Evolutionary conservation across 2,113 vertebrate species (phyloP), one percentile per base, ranked within the genome.

Genomic region (Condylura cristata): DNA sequence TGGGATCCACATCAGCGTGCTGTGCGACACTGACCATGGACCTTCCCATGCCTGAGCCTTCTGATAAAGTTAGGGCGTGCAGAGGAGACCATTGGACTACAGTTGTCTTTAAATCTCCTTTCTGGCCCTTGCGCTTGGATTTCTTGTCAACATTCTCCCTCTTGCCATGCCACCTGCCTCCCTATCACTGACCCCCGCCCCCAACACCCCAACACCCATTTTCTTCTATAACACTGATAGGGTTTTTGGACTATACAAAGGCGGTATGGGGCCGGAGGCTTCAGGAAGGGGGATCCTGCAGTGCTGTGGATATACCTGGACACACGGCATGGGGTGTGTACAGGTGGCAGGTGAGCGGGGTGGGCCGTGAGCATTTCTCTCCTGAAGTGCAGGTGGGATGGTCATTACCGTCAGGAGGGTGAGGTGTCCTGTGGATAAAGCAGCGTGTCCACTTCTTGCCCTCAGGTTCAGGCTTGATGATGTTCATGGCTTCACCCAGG

Each of bases 101-200:
- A 10, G 39, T 53, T 81, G 37, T 79, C 93, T 93, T 75, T 82
- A 86, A 92, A 80, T 71, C 3, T 91, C 11, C 75, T 92, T 61
- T 63, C 26, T 94, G 68, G 82, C n/a, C 32, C 2, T 0, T 28
- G 28, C 17, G n/a, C 65, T 91, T 72, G 68, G 65, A 56, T 80
- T 90, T 88, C 72, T 92, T 82, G 63, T 83, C 70, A 46, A 22
- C 32, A 66, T 37, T 75, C 34, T 82, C 26, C 28, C 32, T 82
- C 26, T 18, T 20, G 48, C 18, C 24, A 5, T 28, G 6, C 44
- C 39, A 44, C 44, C 34, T 46, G 24, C n/a, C 30, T 9, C 5
- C 6, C 48, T 17, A 17, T 6, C 18, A 34, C n/a, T n/a, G n/a
- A n/a, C 44, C 30, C 10, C 5, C 6, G 1, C 8, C 3, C 17